These are phyloP conservation scores for Leptopilina clavipes DNA, from an alignment of 1,140 invertebrate genomes.

Conservation along the genomic window DNA sequence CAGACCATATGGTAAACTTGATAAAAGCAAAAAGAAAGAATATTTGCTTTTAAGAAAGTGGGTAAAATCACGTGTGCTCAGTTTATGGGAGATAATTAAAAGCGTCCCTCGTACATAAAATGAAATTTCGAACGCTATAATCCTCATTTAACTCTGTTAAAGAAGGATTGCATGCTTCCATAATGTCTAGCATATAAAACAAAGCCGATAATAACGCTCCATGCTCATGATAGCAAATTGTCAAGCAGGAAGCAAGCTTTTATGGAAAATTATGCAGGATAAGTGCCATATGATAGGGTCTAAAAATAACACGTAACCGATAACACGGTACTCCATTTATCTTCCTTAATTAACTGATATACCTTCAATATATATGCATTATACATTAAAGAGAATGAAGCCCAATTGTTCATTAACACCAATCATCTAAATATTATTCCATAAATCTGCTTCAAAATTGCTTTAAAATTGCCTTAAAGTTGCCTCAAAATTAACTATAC, in stretches of 20 bases:
- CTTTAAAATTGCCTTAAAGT: too few relatives aligned
- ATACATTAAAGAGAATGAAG: not conserved
- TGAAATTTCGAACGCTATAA: constrained; percentile 5
- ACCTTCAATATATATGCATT: not conserved
- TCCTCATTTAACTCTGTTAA: constrained; percentile 2
- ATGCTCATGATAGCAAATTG: constrained; percentile 10
- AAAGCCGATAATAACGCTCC: constrained; percentile 24
- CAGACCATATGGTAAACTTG: too few relatives aligned
- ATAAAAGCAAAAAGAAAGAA: too few relatives aligned
- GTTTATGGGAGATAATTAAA: constrained; percentile 15
- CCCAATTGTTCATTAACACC: not conserved
- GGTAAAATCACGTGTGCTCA: not conserved
- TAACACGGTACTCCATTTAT: constrained; percentile 6
- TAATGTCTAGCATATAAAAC: constrained; percentile 24
- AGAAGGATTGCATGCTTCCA: constrained; percentile 20
- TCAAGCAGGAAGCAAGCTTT: constrained; percentile 31
- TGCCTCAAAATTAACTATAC: too few relatives aligned
- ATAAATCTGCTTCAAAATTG: too few relatives aligned
- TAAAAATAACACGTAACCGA: not conserved
- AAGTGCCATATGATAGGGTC: constrained; percentile 15
- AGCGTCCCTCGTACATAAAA: constrained; percentile 20
- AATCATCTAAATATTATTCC: not conserved
- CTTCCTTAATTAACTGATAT: constrained; percentile 18
- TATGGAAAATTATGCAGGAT: constrained; percentile 27
- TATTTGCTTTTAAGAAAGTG: not conserved